These are phyloP conservation scores for Sebastes aleutianus DNA, from an alignment of 2,797 vertebrate species.

Conservation along the genomic window DNA sequence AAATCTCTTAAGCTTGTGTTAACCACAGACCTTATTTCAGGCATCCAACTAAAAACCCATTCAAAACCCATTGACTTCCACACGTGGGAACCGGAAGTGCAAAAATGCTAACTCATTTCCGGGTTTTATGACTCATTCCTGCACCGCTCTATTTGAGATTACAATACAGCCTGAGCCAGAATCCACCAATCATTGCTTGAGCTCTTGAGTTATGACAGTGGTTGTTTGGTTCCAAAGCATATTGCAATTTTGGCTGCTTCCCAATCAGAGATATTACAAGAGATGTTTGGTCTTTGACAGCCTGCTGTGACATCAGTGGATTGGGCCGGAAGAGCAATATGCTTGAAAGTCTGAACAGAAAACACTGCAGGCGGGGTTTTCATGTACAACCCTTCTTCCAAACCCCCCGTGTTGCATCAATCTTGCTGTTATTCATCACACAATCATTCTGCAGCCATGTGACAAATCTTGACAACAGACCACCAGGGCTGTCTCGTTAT, in stretches of 20 bases:
- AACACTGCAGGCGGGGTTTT: not conserved
- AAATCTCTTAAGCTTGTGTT: not conserved
- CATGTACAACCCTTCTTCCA: not conserved
- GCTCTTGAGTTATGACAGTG: not conserved
- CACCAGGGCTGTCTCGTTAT: not conserved
- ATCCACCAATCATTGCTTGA: not conserved
- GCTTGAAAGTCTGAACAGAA: not conserved
- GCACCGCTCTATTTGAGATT: not conserved
- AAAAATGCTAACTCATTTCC: too few relatives aligned
- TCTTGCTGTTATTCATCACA: slow-evolving; percentile 5
- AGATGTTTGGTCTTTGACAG: not conserved
- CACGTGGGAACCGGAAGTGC: too few relatives aligned
- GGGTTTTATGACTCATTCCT: not conserved
- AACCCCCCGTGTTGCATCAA: not conserved
- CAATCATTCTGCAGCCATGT: not conserved
- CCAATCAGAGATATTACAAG: not conserved
- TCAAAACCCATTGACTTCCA: too few relatives aligned
- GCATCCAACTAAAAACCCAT: not conserved
- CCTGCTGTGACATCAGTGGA: slow-evolving; percentile 4
- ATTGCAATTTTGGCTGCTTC: not conserved
- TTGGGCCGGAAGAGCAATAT: not conserved
- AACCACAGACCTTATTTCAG: not conserved
- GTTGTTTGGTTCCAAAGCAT: not conserved
- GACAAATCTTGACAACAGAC: slow-evolving; percentile 3
- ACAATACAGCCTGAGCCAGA: not conserved